Percentiles rank a stretch among this genome's conserved stretches.
phyloP scores from a whole-genome alignment of 2,888 invertebrate species.

The Hoplodrina blanda region DNA sequence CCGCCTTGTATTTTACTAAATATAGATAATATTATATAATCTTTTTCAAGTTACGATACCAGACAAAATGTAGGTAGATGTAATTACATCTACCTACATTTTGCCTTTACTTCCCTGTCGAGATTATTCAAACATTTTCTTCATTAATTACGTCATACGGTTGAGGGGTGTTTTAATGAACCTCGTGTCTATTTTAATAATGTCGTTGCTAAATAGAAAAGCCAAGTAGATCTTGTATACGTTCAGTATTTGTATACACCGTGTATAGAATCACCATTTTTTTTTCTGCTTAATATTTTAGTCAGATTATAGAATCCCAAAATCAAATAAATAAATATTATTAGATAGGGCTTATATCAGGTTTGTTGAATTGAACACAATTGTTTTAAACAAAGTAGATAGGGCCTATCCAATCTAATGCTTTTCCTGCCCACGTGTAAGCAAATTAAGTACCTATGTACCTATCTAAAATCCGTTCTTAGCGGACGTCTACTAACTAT shows the following conservation, averaged over 20 bases:
- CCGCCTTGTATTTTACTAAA: not conserved
- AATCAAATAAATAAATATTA: not conserved
- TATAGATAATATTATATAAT: not conserved
- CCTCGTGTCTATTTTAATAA: constrained; percentile 50
- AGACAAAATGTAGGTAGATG: too few relatives aligned
- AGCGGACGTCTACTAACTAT: too few relatives aligned
- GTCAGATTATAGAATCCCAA: not conserved
- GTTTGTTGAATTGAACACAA: too few relatives aligned
- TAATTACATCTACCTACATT: not conserved
- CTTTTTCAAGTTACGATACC: not conserved
- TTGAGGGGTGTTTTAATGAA: constrained; percentile 33
- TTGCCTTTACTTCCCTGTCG: not conserved
- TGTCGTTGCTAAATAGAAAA: constrained; percentile 12
- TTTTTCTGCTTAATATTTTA: too few relatives aligned
- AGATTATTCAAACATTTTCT: constrained; percentile 35
- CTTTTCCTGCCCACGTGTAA: not conserved
- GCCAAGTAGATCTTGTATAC: not conserved
- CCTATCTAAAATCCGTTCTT: too few relatives aligned
- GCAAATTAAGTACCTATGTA: not conserved
- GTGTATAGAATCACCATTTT: not conserved
- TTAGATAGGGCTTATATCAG: not conserved
- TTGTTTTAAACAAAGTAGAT: too few relatives aligned
- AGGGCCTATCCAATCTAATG: not conserved
- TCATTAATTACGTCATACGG: constrained; percentile 43
- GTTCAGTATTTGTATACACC: not conserved